phyloP scores from a whole-genome alignment of 1,140 invertebrate species.

The Dendrolimus punctatus region DNA sequence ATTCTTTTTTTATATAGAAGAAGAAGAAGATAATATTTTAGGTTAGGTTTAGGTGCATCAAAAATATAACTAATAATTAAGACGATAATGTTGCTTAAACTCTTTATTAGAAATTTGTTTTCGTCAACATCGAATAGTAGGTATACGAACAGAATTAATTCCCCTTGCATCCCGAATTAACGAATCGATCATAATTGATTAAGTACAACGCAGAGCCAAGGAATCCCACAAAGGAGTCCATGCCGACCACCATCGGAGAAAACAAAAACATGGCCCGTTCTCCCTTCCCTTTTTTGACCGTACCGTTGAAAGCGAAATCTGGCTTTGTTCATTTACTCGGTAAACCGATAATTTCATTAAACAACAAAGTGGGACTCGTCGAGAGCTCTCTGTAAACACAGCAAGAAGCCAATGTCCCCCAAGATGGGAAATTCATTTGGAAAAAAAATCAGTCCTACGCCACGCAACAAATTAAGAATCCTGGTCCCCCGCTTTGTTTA shows the following conservation, averaged over 20 bases:
- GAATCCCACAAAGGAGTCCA: constrained; percentile 59
- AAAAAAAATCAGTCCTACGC: constrained; percentile 60
- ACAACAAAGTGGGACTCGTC: constrained; percentile 65
- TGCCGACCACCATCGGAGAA: constrained; percentile 49
- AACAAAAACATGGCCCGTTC: constrained; percentile 58
- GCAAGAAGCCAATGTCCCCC: constrained; percentile 68
- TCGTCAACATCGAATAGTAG: background rate
- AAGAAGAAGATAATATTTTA: no score
- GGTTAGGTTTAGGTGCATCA: no score
- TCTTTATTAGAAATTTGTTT: no score
- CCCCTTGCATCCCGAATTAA: constrained; percentile 60
- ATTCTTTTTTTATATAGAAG: no score
- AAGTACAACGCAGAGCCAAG: constrained; percentile 46
- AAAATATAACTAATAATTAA: no score
- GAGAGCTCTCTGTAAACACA: constrained; percentile 59
- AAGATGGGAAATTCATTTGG: constrained; percentile 64
- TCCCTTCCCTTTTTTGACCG: constrained; percentile 65
- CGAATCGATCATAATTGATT: constrained; percentile 71
- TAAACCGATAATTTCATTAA: constrained; percentile 73
- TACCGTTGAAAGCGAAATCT: constrained; percentile 57
- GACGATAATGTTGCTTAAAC: no score
- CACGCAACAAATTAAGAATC: constrained; percentile 47
- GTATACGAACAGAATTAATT: constrained; percentile 34
- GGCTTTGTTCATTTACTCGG: constrained; percentile 70
- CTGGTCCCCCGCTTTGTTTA: constrained; percentile 31